phyloP scores from a whole-genome alignment of 2,888 invertebrate genomes.

The Pasiphila rectangulata region DNA sequence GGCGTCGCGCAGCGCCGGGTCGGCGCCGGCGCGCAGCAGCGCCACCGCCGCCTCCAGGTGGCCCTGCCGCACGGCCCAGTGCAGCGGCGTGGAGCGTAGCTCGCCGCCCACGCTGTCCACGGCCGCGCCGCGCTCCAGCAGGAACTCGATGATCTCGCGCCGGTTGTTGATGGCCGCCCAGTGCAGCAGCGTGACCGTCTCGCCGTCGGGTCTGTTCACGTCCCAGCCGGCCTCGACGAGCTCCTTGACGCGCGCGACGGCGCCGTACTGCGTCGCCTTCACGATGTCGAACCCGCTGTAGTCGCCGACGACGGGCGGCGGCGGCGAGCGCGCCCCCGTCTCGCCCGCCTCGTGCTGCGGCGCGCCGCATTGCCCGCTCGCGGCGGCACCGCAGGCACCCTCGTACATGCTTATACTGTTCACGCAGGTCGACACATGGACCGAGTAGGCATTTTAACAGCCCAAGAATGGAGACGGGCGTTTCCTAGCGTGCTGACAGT shows the following conservation, averaged over 20 bases:
- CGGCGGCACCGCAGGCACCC: conserved; percentile 86
- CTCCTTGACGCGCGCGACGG: conserved; percentile 89
- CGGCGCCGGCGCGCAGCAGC: conserved; percentile 91
- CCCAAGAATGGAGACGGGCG: neutral
- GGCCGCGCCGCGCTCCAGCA: conserved; percentile 86
- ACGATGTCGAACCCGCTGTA: conserved; percentile 95
- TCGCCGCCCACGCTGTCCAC: conserved; percentile 98
- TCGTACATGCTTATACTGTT: conserved; percentile 81
- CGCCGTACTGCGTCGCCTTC: conserved; percentile 98
- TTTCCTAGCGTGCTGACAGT: no score
- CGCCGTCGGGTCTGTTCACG: conserved; percentile 95
- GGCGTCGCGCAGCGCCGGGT: conserved; percentile 93
- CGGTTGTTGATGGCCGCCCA: conserved; percentile 99
- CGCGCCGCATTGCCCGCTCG: conserved; percentile 83
- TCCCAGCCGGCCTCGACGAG: conserved; percentile 95
- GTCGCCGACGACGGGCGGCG: conserved; percentile 81
- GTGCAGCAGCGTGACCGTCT: conserved; percentile 98
- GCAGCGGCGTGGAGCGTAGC: conserved; percentile 96
- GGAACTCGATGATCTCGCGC: conserved; percentile 93
- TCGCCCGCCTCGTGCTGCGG: conserved; percentile 83
- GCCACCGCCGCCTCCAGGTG: conserved; percentile 91
- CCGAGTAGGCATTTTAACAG: neutral
- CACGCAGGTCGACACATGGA: neutral
- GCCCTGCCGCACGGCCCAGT: conserved; percentile 98
- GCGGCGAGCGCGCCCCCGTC: conserved; percentile 81